Evolutionary conservation across 2,113 vertebrate species (phyloP).

Genomic region (Gambusia holbrooki): DNA sequence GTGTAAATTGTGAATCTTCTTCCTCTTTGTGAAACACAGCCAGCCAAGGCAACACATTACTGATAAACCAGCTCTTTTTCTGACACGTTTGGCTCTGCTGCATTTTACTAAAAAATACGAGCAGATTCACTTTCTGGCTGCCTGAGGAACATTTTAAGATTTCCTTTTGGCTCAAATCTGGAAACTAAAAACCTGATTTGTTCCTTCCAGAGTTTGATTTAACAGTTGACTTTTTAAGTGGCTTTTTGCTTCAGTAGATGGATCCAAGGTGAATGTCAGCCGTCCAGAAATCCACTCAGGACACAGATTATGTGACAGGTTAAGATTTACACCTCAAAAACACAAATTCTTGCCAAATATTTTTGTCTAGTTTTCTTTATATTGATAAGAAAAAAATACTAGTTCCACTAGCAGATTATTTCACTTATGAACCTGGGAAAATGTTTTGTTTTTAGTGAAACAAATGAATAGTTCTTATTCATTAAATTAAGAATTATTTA

Average conservation of each 20-base stretch:
- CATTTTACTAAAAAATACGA: background rate
- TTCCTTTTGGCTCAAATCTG: background rate
- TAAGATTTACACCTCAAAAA: too few relatives aligned
- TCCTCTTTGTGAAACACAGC: background rate
- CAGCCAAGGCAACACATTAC: background rate
- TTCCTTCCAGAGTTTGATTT: background rate
- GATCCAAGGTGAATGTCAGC: background rate
- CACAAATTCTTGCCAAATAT: too few relatives aligned
- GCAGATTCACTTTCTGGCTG: conserved; percentile 2
- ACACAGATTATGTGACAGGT: background rate
- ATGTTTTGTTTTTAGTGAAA: too few relatives aligned
- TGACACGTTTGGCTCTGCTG: background rate
- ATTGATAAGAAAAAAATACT: too few relatives aligned
- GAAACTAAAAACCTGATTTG: background rate
- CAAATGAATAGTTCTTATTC: too few relatives aligned
- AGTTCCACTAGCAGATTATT: too few relatives aligned
- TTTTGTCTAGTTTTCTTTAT: too few relatives aligned
- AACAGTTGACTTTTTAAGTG: background rate
- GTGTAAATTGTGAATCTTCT: background rate
- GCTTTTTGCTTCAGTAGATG: background rate
- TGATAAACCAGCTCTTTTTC: background rate
- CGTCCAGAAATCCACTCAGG: background rate
- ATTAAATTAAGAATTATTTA: too few relatives aligned
- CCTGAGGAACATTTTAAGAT: background rate
- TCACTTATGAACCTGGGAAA: too few relatives aligned